Base-by-base conservation (phyloP, 92 coral and sea anemone species). In the Scolanthus callimorphus region DNA sequence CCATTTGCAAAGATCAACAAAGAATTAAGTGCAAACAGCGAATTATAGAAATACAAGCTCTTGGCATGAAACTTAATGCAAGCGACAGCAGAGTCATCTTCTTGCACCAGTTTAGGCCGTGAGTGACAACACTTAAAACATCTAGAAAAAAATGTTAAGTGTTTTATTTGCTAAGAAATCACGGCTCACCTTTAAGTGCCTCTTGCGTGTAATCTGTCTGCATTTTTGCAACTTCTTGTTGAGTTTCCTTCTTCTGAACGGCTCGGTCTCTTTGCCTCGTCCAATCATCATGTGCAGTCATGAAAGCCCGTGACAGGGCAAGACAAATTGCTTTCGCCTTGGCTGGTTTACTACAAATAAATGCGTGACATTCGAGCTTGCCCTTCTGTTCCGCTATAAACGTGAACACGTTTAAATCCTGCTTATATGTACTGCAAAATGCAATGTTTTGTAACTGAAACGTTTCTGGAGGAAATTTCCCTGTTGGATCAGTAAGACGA, bases 401-500 rank as follows among this genome's bases (percentile, higher is more conserved):
- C 3, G 94, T 57, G 56, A 88, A 88, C 44, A 89, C 60, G 45
- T 67, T 66, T 0, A 88, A 76, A 59, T 90, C 73, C 15, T 70
- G 55, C 22, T 73, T 51, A 61, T 84, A 76, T 30, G 89, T 84
- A 11, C 81, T 77, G 46, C 96, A 88, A 51, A 73, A 94, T 17
- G 99, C 99, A 13, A 94, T 85, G 73, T 83, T 64, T 29, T 84
- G 85, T 44, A 94, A 68, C 54, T 77, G 84, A 57, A 88, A 80
- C 29, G 76, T 70, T 22, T 59, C 69, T 24, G 64, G 70, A 47
- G 59, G 83, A 9, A 63, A 45, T 27, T 77, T 80, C 4, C 82
- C 84, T 26, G 67, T 44, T 6, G 71, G 79, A 37, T 88, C 99
- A 11, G 67, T 57, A 13, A 94, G 57, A 0, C 79, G 77, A 15